Conservation (phyloP, 1,140 invertebrate species). For the Zaprionus ornatus region DNA sequence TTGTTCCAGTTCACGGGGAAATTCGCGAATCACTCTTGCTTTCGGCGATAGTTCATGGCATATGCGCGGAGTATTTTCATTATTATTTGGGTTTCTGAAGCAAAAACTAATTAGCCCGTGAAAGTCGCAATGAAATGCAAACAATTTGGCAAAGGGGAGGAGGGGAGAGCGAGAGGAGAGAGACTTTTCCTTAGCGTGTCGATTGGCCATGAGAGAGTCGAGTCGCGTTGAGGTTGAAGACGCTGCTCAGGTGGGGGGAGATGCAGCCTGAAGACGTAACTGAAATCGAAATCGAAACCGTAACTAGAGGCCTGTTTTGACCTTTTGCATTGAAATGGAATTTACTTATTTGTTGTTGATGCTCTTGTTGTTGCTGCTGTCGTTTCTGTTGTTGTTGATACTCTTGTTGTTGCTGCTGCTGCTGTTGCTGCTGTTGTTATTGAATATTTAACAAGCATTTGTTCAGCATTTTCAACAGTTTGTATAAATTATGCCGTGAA, state of each 20-base stretch:
- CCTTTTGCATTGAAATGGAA: slow-evolving; percentile 16
- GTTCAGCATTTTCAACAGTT: slow-evolving; percentile 62
- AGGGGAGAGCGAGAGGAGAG: not conserved
- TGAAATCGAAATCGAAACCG: not conserved
- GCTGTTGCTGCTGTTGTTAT: slow-evolving; percentile 9
- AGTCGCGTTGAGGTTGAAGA: not conserved
- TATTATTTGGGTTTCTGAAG: slow-evolving; percentile 11
- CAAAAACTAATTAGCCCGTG: slow-evolving; percentile 39
- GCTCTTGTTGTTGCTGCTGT: not conserved
- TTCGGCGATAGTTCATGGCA: not conserved
- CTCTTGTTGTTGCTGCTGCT: not conserved
- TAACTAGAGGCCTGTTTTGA: not conserved
- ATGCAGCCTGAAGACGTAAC: slow-evolving; percentile 16
- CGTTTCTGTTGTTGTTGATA: not conserved
- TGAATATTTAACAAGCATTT: slow-evolving; percentile 45
- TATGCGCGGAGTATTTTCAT: slow-evolving; percentile 3
- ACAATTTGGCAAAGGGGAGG: slow-evolving; percentile 10
- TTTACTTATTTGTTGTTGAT: not conserved
- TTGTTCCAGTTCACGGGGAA: slow-evolving; percentile 25
- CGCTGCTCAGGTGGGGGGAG: not conserved
- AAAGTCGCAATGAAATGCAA: slow-evolving; percentile 52
- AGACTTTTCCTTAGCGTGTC: slow-evolving; percentile 24
- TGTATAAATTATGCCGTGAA: slow-evolving; percentile 74
- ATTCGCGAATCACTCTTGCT: slow-evolving; percentile 41
- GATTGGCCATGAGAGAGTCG: slow-evolving; percentile 33